Evolutionary conservation across 2,113 vertebrate species (phyloP).

Genomic region (Acrocephalus arundinaceus): DNA sequence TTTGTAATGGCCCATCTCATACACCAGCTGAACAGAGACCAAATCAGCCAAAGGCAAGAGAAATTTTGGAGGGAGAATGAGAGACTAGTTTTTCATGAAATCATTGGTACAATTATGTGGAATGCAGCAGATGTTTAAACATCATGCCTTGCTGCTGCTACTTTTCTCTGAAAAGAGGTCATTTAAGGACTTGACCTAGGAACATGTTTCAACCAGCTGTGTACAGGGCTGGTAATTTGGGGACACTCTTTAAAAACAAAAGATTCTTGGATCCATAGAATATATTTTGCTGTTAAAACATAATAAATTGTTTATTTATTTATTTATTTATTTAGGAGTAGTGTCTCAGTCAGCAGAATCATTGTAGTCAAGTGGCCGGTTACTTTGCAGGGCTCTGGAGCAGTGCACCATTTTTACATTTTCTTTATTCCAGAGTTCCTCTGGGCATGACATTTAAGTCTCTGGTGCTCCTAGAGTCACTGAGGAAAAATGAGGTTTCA

Average conservation of each 20-base stretch:
- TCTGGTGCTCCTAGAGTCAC: neutral
- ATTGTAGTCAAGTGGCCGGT: neutral
- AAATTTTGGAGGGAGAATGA: constrained; percentile 9
- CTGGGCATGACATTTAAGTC: neutral
- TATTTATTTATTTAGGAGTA: neutral
- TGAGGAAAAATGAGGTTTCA: neutral
- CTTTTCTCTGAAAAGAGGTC: neutral
- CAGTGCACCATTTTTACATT: neutral
- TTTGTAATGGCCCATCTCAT: neutral
- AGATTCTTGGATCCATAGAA: neutral
- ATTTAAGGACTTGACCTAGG: neutral
- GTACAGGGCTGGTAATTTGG: neutral
- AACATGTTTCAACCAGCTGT: neutral
- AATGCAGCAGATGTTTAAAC: constrained; percentile 29
- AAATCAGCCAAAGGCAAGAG: constrained; percentile 37
- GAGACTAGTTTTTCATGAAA: neutral
- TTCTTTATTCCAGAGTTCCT: neutral
- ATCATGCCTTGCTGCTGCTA: neutral
- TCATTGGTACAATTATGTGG: neutral
- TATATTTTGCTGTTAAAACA: neutral
- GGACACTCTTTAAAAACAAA: neutral
- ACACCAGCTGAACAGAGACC: constrained; percentile 16
- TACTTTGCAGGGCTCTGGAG: neutral
- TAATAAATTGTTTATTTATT: neutral
- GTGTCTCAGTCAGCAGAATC: neutral